A percentile compares a stretch with the other conserved stretches of the same genome.
Evolutionary conservation across 2,797 vertebrate genomes (phyloP).

Genomic region (Falco berigora): DNA sequence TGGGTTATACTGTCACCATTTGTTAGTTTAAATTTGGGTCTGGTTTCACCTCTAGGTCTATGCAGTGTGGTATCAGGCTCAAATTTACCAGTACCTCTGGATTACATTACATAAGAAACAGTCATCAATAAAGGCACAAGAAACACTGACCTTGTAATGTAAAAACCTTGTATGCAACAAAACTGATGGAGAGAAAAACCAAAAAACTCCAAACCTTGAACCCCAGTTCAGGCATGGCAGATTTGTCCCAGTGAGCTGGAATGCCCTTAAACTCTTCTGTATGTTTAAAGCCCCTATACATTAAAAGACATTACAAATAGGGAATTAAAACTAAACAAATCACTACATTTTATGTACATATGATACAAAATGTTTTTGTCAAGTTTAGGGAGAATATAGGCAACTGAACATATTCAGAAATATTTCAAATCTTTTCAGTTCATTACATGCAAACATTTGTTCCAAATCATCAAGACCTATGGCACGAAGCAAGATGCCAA

Average conservation of each 20-base stretch:
- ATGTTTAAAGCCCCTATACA: conserved; percentile 43
- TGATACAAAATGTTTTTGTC: background rate
- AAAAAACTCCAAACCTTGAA: conserved; percentile 77
- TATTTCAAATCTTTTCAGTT: background rate
- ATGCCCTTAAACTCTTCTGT: conserved; percentile 48
- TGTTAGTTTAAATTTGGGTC: background rate
- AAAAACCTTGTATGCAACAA: background rate
- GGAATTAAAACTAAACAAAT: background rate
- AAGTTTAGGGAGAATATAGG: background rate
- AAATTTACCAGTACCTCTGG: background rate
- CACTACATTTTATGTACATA: background rate
- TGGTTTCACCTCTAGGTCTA: background rate
- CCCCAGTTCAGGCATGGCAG: conserved; percentile 75
- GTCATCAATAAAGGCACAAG: background rate
- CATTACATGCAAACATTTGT: background rate
- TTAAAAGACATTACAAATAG: background rate
- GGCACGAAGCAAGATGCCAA: background rate
- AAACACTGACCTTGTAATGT: background rate
- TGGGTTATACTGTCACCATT: background rate
- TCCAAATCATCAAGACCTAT: background rate
- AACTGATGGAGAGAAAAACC: background rate
- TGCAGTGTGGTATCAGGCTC: background rate
- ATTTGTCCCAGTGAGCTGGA: conserved; percentile 85
- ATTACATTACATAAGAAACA: background rate
- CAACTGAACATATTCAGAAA: background rate